phyloP scores from a whole-genome alignment of 2,888 invertebrate species.

The Polymixis lichenea region DNA sequence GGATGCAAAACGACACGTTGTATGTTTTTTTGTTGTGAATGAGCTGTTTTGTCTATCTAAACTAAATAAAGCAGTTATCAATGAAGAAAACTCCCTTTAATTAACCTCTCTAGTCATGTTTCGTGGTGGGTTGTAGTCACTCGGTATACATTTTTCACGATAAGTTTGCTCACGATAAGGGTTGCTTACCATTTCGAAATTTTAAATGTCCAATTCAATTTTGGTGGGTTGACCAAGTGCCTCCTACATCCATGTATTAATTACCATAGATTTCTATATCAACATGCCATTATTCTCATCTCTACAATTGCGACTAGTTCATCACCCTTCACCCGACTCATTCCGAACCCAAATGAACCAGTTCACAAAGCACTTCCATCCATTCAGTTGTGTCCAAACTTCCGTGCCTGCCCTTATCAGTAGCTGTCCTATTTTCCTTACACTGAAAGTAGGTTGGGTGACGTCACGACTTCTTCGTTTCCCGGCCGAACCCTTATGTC shows the following conservation, averaged over 20 bases:
- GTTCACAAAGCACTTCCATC: slow-evolving; percentile 35
- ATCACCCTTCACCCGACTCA: not conserved
- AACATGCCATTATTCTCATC: not conserved
- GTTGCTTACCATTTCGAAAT: too few species aligned
- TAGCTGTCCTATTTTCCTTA: slow-evolving; percentile 54
- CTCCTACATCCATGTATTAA: not conserved
- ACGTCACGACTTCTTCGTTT: slow-evolving; percentile 52
- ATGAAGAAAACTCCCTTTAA: not conserved
- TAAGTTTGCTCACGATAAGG: not conserved
- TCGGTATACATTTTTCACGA: not conserved
- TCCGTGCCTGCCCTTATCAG: slow-evolving; percentile 55
- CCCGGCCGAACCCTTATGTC: slow-evolving; percentile 39
- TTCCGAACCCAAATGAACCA: slow-evolving; percentile 13
- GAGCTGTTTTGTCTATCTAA: too few species aligned
- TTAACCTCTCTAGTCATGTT: not conserved
- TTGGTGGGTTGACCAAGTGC: not conserved
- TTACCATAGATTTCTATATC: not conserved
- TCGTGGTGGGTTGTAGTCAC: too few species aligned
- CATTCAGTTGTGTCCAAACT: slow-evolving; percentile 37
- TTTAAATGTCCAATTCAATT: too few species aligned
- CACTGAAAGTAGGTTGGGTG: slow-evolving; percentile 52
- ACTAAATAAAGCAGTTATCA: too few species aligned
- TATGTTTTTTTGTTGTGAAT: too few species aligned
- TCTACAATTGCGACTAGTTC: not conserved
- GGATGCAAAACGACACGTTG: too few species aligned